Evolutionary conservation across 2,113 vertebrate species (phyloP), one percentile per base, ranked within the genome.

Genomic region (Eurystomus gularis): DNA sequence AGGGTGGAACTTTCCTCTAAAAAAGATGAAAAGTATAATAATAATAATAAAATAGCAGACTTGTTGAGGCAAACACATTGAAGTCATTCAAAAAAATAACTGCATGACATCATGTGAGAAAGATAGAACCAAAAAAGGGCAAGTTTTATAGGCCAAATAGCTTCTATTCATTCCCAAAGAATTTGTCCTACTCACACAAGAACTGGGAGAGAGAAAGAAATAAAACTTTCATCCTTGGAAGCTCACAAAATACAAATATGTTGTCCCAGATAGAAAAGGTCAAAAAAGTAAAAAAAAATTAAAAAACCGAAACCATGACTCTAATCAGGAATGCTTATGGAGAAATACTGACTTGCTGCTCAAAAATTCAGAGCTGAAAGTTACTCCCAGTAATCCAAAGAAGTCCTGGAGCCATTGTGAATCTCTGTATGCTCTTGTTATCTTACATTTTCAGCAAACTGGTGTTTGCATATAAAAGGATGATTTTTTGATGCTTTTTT

Each of bases 51-150:
- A 88, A 71, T 35, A 95, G 70, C 84, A 85, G 87, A 86, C 93
- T 91, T 91, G 94, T 95, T 86, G 84, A 93, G 90, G 82, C 91
- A 90, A 91, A 96, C 82, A 85, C 90, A 85, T 94, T 96, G 93
- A 95, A 96, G 90, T 97, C 70, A 91, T 96, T 96, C 95, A 96
- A 90, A 93, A 96, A 96, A 96, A 96, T 94, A 96, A 88, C 82
- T 73, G 79, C 54, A 94, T 97, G 90, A 97, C 82, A 97, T 96
- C 91, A 96, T 96, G 78, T 90, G 87, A 94, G 86, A 96, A 96
- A 95, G 84, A 95, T 0, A 91, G 93, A 96, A 96, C 94, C 96
- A 96, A 97, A 97, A 95, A 97, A 97, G 94, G 95, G 39, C 66
- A 96, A 86, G 82, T 92, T 90, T 94, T 82, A 17, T 87, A 77